A percentile compares a stretch with the other conserved stretches of the same genome.
These are phyloP conservation scores for Clunio marinus DNA, from an alignment of 2,888 invertebrate species.

Conservation along the genomic window DNA sequence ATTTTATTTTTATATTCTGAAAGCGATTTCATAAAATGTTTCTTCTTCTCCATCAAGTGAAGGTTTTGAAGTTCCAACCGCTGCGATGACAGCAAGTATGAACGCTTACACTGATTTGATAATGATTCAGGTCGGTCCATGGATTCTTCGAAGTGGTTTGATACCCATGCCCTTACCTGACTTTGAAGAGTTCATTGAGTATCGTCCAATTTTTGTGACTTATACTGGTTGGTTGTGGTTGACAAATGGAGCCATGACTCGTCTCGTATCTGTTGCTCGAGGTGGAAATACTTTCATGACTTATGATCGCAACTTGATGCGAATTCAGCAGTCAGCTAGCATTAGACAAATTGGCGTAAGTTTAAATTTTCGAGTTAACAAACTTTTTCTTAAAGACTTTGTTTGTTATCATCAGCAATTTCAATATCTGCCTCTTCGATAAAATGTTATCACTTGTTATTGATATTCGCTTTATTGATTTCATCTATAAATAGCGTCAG, in stretches of 20 bases:
- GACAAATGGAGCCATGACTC: background rate
- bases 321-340: background rate
- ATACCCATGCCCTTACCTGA: background rate
- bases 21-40: background rate
- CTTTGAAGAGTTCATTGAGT: background rate
- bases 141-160: background rate
- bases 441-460: background rate
- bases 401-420: background rate
- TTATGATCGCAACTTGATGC: constrained; percentile 7
- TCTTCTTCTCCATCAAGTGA: background rate
- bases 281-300: background rate
- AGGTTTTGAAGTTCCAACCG: background rate
- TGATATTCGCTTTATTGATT: background rate
- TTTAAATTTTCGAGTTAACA: too few species aligned
- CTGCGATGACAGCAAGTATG: background rate
- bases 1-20: too few species aligned
- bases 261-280: background rate
- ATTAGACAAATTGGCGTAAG: background rate
- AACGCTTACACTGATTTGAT: background rate
- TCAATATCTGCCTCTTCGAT: background rate
- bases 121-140: constrained; percentile 9
- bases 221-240: background rate
- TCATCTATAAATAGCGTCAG: too few species aligned
- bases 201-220: background rate
- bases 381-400: background rate